Evolutionary conservation across 2,113 vertebrate species (phyloP), one percentile per base, ranked within the genome.

Genomic region (Sclerurus mexicanus): DNA sequence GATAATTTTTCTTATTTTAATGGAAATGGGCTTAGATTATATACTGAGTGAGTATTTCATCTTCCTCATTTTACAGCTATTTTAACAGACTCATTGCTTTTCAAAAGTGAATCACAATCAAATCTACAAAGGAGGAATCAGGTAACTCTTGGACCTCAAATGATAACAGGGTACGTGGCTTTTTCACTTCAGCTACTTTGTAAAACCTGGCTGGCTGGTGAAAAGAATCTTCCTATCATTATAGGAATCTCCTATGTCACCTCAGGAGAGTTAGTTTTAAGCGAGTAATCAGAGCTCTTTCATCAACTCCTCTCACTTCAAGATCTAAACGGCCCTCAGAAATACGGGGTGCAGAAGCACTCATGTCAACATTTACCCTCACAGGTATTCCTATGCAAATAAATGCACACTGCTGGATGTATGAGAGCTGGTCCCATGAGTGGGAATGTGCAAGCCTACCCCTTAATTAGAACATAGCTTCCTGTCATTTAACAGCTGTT

Each of bases 81-180:
- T 85, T 92, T 39, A 84, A 73, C 33, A 75, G 44, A 31, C 4
- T 14, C 62, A 20, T 37, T 21, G 4, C 39, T 74, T 80, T 20
- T 10, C 0, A 56, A n/a, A 67, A 58, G 23, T 9, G 6, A 58
- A 35, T 35, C 17, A 21, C 12, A 18, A n/a, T 44, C 15, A 49
- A 17, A 55, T 7, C 50, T 42, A 15, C 39, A 47, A 28, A 69
- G 40, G 12, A 75, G 9, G 14, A 50, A 46, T 10, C 0, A 0
- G 14, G 18, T 27, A 62, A 23, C 33, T 25, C 50, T 46, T 14
- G 39, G 46, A 87, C 27, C 25, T 66, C 79, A 37, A 58, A 14
- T 4, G 20, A 53, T 49, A 73, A 20, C 4, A 35, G 19, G 30
- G 5, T 53, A 30, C 0, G 0, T 7, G 44, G 2, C 7, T 60